phyloP scores from a whole-genome alignment of 2,888 invertebrate genomes.

The Spatulosminthurus flaviceps region DNA sequence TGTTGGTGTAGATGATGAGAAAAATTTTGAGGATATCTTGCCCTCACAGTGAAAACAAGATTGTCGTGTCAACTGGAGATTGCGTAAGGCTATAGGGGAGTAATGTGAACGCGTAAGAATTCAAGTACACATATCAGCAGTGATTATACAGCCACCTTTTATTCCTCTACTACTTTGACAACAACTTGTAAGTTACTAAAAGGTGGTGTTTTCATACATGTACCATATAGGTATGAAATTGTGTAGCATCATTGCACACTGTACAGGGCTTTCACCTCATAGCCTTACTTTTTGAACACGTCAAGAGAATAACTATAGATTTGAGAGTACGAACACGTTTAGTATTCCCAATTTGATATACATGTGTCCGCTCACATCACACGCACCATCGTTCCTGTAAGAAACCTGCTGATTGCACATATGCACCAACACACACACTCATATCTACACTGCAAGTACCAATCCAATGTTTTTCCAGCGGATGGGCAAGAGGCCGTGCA shows the following conservation, averaged over 20 bases:
- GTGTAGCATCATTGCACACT: neutral
- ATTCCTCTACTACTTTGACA: neutral
- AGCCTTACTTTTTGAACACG: constrained; percentile 1
- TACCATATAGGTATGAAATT: neutral
- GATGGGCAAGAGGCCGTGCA: constrained; percentile 16
- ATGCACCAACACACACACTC: neutral
- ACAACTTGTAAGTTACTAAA: constrained; percentile 11
- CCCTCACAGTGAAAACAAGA: neutral
- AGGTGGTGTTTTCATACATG: constrained; percentile 1
- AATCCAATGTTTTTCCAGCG: constrained; percentile 18
- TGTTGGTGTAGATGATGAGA: neutral
- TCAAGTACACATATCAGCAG: constrained; percentile 1
- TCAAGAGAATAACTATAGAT: neutral
- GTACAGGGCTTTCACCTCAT: neutral
- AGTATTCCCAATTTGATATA: neutral
- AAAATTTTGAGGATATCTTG: neutral
- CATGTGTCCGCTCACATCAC: constrained; percentile 1
- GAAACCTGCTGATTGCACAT: neutral
- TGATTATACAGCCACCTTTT: neutral
- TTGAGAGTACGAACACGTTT: no score
- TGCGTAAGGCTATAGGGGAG: neutral
- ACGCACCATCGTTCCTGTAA: neutral
- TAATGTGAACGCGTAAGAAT: neutral
- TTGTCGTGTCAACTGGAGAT: constrained; percentile 15
- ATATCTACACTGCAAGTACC: neutral